Percentiles rank a stretch among this genome's conserved stretches.
Conservation (phyloP, 2,888 invertebrate genomes). For the Gymnocheta viridis region DNA sequence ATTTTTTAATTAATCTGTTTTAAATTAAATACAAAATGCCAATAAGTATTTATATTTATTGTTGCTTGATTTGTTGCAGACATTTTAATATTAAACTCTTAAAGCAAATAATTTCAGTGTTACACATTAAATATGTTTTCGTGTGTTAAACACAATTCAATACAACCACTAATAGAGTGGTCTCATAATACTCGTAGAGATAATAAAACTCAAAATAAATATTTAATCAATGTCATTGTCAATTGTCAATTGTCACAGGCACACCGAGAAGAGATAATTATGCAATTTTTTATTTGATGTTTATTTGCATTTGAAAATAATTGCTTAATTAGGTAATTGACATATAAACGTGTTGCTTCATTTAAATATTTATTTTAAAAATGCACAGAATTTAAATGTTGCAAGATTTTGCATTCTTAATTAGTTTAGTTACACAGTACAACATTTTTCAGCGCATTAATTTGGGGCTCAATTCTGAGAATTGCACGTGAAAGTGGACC, state of each 20-base stretch:
- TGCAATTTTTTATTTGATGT: slow-evolving; percentile 6
- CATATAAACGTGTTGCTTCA: not conserved
- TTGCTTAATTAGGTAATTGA: slow-evolving; percentile 37
- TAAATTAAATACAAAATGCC: slow-evolving; percentile 2
- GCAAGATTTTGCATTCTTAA: too few species aligned
- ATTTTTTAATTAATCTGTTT: not conserved
- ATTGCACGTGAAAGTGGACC: too few species aligned
- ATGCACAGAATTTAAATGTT: too few species aligned
- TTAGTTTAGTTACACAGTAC: too few species aligned
- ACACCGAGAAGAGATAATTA: not conserved
- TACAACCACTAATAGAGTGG: not conserved
- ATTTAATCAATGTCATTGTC: slow-evolving; percentile 43
- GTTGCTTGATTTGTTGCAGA: not conserved
- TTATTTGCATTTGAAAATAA: not conserved
- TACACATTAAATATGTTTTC: not conserved
- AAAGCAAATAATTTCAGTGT: not conserved
- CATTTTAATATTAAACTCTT: slow-evolving; percentile 35
- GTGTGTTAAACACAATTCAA: not conserved
- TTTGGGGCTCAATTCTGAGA: too few species aligned
- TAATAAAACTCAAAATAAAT: slow-evolving; percentile 30
- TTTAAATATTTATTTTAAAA: not conserved
- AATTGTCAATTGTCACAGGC: not conserved
- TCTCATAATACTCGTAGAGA: not conserved
- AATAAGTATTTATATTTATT: slow-evolving; percentile 17
- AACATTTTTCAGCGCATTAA: too few species aligned